phyloP scores from a whole-genome alignment of 1,140 invertebrate genomes.

The Zelostemma sp. region DNA sequence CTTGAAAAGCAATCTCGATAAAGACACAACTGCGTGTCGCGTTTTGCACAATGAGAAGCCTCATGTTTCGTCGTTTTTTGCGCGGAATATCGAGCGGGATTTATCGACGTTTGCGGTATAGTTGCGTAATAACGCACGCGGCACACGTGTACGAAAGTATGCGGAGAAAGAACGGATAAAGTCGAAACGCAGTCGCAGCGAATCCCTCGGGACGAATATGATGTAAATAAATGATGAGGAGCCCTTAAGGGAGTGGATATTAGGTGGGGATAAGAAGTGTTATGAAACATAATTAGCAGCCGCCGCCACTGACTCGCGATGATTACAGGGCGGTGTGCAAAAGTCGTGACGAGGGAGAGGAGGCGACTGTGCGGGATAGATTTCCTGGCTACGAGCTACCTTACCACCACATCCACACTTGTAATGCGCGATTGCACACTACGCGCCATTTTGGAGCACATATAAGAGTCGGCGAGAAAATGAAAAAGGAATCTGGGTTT shows the following conservation, averaged over 20 bases:
- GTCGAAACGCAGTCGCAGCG: slow-evolving; percentile 16
- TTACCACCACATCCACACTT: slow-evolving; percentile 22
- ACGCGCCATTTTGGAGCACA: slow-evolving; percentile 31
- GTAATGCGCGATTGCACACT: slow-evolving; percentile 17
- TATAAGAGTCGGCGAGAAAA: too few relatives aligned
- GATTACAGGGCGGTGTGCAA: slow-evolving; percentile 69
- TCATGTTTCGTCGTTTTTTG: slow-evolving; percentile 30
- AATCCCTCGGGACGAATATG: slow-evolving; percentile 61
- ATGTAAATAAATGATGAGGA: slow-evolving; percentile 70
- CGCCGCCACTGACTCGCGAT: slow-evolving; percentile 70
- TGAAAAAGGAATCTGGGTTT: too few relatives aligned
- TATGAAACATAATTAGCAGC: slow-evolving; percentile 70
- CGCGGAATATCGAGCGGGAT: slow-evolving; percentile 36
- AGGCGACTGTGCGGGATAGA: slow-evolving; percentile 49
- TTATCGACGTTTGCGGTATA: slow-evolving; percentile 38
- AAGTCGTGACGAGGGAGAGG: slow-evolving; percentile 56
- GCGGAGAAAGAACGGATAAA: slow-evolving; percentile 23
- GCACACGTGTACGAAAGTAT: slow-evolving; percentile 12
- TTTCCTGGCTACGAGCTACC: slow-evolving; percentile 54
- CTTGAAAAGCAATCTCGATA: too few relatives aligned
- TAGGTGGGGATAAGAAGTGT: slow-evolving; percentile 69
- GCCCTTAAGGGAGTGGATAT: slow-evolving; percentile 67
- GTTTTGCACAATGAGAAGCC: neutral
- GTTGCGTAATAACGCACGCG: slow-evolving; percentile 31
- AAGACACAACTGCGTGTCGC: too few relatives aligned